A percentile compares a stretch with the other conserved stretches of the same genome.
Conservation (phyloP, 2,113 vertebrate genomes). For the Cranoglanis bouderius region DNA sequence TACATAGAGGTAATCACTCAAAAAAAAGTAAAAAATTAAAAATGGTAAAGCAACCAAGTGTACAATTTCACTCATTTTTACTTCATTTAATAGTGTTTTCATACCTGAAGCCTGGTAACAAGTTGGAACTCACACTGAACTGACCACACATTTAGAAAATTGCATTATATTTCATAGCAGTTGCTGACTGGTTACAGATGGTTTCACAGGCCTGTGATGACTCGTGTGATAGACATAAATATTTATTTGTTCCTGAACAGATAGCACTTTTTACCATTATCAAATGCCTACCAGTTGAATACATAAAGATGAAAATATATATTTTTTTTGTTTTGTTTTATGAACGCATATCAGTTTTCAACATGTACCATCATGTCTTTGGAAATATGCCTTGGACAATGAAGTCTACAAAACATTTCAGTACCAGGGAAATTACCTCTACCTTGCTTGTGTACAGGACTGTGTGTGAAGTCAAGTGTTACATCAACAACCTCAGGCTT, state of each 20-base stretch:
- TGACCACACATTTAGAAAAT: neutral
- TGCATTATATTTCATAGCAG: neutral
- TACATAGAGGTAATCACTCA: too few species aligned
- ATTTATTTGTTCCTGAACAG: neutral
- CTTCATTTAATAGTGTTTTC: neutral
- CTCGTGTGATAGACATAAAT: neutral
- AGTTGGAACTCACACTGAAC: neutral
- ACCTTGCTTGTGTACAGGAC: neutral
- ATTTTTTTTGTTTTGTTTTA: neutral
- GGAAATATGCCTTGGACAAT: neutral
- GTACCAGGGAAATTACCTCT: neutral
- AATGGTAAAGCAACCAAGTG: too few species aligned
- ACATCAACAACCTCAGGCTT: neutral
- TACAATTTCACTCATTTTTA: neutral
- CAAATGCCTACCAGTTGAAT: neutral
- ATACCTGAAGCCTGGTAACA: neutral
- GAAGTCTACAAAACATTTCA: neutral
- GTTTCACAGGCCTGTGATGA: neutral
- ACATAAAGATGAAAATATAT: neutral
- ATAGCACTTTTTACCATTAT: neutral
- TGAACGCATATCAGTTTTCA: neutral
- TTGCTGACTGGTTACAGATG: neutral
- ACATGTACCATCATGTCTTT: neutral
- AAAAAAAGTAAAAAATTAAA: too few species aligned
- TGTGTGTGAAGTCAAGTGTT: neutral